Conservation (phyloP, 2,888 invertebrate genomes). For the Hylaea fasciaria region DNA sequence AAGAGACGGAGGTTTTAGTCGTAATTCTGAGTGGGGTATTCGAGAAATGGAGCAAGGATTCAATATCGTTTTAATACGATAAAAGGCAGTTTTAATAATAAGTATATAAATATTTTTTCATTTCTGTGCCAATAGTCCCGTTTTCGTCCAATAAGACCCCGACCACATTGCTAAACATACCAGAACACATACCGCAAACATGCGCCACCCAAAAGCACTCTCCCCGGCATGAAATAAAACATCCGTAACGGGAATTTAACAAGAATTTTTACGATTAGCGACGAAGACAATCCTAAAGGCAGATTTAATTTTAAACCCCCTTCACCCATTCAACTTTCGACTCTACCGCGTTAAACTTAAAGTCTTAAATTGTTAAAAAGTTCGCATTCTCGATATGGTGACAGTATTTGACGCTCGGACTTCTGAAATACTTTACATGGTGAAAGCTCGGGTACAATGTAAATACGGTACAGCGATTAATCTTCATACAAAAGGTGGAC, state of each 20-base stretch:
- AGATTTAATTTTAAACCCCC: constrained; percentile 65
- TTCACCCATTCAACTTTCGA: constrained; percentile 24
- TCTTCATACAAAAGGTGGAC: constrained; percentile 12
- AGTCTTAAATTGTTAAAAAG: constrained; percentile 35
- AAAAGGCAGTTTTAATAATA: no score
- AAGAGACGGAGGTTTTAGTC: constrained; percentile 37
- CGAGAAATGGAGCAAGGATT: constrained; percentile 37
- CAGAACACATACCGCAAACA: constrained; percentile 14
- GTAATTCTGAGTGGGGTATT: constrained; percentile 28
- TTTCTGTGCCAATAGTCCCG: background rate
- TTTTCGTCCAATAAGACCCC: no score
- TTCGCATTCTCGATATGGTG: constrained; percentile 30
- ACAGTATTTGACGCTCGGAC: constrained; percentile 48
- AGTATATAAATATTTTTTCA: no score
- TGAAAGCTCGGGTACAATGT: constrained; percentile 54
- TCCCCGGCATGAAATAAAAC: constrained; percentile 41
- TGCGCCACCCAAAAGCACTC: constrained; percentile 29
- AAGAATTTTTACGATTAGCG: constrained; percentile 72
- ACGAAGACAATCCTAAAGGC: constrained; percentile 51
- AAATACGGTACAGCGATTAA: constrained; percentile 23
- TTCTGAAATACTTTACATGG: constrained; percentile 61
- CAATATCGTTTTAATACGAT: no score
- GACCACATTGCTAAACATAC: constrained; percentile 2
- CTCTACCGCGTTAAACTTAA: constrained; percentile 25
- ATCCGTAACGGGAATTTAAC: constrained; percentile 54